A percentile compares a stretch with the other conserved stretches of the same genome.
Evolutionary conservation across 2,113 vertebrate genomes (phyloP).

Genomic region (Pterocles orientalis): DNA sequence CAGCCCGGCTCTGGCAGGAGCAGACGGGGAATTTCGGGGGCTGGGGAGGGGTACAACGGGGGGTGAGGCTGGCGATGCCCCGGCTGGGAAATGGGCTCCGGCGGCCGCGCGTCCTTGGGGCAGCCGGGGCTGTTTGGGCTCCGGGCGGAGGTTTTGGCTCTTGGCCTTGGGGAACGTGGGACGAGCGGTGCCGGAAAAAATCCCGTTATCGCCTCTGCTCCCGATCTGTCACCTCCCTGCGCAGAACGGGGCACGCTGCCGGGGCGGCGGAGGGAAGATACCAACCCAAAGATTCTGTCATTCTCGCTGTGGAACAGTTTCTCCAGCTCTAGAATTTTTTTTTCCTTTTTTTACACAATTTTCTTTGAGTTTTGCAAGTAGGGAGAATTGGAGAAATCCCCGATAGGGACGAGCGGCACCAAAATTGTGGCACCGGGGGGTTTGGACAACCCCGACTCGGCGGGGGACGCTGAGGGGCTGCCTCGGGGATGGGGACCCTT

Average conservation of each 20-base stretch:
- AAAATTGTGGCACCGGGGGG: accelerated
- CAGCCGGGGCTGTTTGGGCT: background rate
- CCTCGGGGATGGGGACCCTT: background rate
- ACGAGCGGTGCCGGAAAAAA: accelerated
- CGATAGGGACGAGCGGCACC: background rate
- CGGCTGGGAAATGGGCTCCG: background rate
- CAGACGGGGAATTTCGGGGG: background rate
- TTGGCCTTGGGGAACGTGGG: background rate
- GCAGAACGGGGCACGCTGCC: accelerated
- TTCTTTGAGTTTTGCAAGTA: too few relatives aligned
- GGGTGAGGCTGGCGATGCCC: background rate
- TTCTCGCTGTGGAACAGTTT: background rate
- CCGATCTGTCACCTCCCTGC: accelerated
- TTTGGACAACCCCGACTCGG: background rate
- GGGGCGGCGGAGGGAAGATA: accelerated
- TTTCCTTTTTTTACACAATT: too few relatives aligned
- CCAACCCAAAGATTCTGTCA: accelerated
- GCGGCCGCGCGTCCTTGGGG: background rate
- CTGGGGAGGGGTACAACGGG: accelerated
- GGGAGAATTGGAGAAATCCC: too few relatives aligned
- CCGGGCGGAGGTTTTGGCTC: background rate
- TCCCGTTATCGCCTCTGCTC: background rate
- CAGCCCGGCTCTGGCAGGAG: background rate
- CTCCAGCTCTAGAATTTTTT: background rate
- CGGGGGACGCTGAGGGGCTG: background rate